Base-by-base conservation (phyloP, 2,113 vertebrate genomes). In the Ceyx margarethae region DNA sequence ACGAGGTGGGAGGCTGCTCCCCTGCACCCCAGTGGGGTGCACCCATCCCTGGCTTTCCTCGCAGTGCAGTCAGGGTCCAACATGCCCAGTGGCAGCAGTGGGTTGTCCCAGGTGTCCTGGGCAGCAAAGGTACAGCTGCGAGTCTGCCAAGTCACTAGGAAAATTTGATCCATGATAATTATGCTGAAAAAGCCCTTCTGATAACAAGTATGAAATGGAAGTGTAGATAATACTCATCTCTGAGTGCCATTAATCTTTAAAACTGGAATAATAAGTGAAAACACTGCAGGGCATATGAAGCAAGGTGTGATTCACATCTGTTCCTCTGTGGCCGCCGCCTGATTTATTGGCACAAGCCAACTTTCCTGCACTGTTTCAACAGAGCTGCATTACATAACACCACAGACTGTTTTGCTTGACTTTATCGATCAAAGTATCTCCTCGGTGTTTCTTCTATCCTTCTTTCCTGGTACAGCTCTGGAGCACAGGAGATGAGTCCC, bases 261-360 rank as follows among this genome's bases (percentile, higher is more conserved):
- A 94, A 86, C 90, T 95, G 92, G 93, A 95, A 93, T 90, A 95
- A 93, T 94, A 91, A 93, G 80, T 81, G 95, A 91, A 93, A 91
- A 85, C 90, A 90, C 95, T 85, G 85, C 92, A 75, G 95, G 95
- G 95, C 95, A 81, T 96, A 84, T 96, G 95, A 96, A 96, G 95
- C 95, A 96, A 96, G 95, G 95, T 95, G 95, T 95, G 95, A 95
- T 91, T 95, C 95, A 96, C 95, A 94, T 95, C 95, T 95, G 95
- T 90, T 95, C 35, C 80, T 88, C 92, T 15, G 1, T 42, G 79
- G 93, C 91, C 4, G 11, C 88, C 15, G 57, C 85, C 95, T 96
- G 92, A 94, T 93, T 95, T 95, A 88, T 95, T 94, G 95, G 95
- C 85, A 81, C 77, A 31, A 81, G 53, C 83, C 76, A 94, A 93